Evolutionary conservation across 1,140 invertebrate species (phyloP).

Genomic region (Manduca sexta): DNA sequence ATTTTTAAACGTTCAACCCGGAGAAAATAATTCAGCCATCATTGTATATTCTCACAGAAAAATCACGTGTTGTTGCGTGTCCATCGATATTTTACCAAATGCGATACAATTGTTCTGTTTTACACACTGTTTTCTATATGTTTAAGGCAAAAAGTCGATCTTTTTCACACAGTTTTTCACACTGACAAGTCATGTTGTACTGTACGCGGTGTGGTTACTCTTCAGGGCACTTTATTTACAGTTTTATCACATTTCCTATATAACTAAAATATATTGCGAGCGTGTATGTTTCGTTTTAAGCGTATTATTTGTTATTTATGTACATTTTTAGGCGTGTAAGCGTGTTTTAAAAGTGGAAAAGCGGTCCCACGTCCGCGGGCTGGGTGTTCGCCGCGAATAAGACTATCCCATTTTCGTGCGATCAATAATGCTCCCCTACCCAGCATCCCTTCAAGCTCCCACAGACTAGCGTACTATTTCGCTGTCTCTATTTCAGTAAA

Average conservation of each 20-base stretch:
- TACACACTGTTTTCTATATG: too few relatives aligned
- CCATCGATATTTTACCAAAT: background rate
- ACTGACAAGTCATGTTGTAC: constrained; percentile 35
- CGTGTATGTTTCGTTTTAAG: constrained; percentile 13
- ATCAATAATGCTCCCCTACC: constrained; percentile 74
- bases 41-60: constrained; percentile 9
- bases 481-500: too few relatives aligned
- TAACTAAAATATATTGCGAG: background rate
- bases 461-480: constrained; percentile 20
- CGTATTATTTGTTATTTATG: constrained; percentile 39
- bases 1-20: constrained; percentile 34
- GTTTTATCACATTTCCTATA: constrained; percentile 12
- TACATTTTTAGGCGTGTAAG: constrained; percentile 47
- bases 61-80: background rate
- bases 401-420: constrained; percentile 69
- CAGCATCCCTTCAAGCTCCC: constrained; percentile 68
- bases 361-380: constrained; percentile 59
- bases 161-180: constrained; percentile 18
- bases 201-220: background rate
- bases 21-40: constrained; percentile 48
- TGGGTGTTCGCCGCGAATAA: constrained; percentile 67
- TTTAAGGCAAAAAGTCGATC: background rate
- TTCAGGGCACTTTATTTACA: constrained; percentile 12
- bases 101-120: too few relatives aligned
- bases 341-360: constrained; percentile 58